phyloP scores from a whole-genome alignment of 2,797 vertebrate species.

The Pseudochaenichthys georgianus region DNA sequence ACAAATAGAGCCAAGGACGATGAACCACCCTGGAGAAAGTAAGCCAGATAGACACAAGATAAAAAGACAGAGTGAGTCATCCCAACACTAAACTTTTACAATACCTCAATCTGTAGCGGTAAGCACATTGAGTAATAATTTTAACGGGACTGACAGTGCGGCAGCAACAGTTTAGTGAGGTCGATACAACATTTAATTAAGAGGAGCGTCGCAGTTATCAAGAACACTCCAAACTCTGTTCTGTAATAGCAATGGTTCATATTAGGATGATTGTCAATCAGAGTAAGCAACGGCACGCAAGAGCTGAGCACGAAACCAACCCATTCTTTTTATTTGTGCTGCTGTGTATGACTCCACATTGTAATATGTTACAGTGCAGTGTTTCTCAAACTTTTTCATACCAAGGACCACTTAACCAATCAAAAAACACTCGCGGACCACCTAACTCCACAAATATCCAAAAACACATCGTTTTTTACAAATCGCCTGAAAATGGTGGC shows the following conservation, averaged over 20 bases:
- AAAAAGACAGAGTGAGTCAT: slow-evolving; percentile 45
- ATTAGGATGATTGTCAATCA: slow-evolving; percentile 34
- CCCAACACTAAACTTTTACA: slow-evolving; percentile 61
- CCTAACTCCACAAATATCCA: too few species aligned
- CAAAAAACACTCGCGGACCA: too few species aligned
- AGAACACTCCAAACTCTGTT: slow-evolving; percentile 40
- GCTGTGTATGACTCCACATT: not conserved
- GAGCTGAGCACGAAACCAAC: slow-evolving; percentile 5
- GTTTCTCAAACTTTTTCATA: too few species aligned
- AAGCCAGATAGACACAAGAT: not conserved
- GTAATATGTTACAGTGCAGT: not conserved
- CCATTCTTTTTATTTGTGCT: not conserved
- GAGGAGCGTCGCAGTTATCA: slow-evolving; percentile 62
- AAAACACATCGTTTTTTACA: too few species aligned
- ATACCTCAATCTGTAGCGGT: slow-evolving; percentile 57
- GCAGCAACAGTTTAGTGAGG: slow-evolving; percentile 64
- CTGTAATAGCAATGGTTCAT: slow-evolving; percentile 40
- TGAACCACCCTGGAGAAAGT: not conserved
- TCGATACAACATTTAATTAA: slow-evolving; percentile 77
- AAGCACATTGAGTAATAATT: slow-evolving; percentile 52
- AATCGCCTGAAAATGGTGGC: too few species aligned
- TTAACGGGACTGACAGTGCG: slow-evolving; percentile 63
- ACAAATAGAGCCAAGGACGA: slow-evolving; percentile 26
- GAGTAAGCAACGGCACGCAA: slow-evolving; percentile 10
- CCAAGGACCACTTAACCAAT: too few species aligned